Evolutionary conservation across 2,113 vertebrate species (phyloP).

Genomic region (Neopipo cinnamomea): DNA sequence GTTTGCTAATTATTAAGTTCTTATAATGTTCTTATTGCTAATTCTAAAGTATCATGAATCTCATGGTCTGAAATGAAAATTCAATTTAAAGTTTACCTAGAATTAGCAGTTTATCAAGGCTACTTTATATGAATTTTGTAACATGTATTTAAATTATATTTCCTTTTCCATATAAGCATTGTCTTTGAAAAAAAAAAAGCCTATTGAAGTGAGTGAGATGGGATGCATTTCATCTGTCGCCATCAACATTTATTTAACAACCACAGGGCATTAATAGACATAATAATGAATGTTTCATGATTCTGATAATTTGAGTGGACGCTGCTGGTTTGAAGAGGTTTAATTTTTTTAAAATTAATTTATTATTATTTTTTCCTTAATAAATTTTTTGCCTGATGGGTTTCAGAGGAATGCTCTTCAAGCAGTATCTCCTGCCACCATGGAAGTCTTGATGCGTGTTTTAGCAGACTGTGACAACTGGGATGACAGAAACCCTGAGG

Average conservation of each 20-base stretch:
- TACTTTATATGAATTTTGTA: neutral
- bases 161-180: neutral
- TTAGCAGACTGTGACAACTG: constrained; percentile 86
- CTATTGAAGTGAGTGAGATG: neutral
- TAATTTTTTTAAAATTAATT: neutral
- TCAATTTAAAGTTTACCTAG: neutral
- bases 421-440: constrained; percentile 95
- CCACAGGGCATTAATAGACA: neutral
- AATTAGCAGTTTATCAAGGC: neutral
- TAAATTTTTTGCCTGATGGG: neutral
- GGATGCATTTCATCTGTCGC: neutral
- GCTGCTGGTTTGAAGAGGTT: neutral
- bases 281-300: neutral
- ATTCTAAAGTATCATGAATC: neutral
- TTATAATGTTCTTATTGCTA: neutral
- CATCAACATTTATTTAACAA: neutral
- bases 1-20: neutral
- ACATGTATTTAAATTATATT: neutral
- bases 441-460: constrained; percentile 95
- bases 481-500: constrained; percentile 83
- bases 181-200: neutral
- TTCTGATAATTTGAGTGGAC: neutral
- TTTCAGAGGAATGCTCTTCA: constrained; percentile 91
- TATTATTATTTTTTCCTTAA: neutral
- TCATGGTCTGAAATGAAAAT: neutral